These are phyloP conservation scores for Scotopteryx bipunctaria DNA, from an alignment of 2,888 invertebrate species.

Conservation along the genomic window DNA sequence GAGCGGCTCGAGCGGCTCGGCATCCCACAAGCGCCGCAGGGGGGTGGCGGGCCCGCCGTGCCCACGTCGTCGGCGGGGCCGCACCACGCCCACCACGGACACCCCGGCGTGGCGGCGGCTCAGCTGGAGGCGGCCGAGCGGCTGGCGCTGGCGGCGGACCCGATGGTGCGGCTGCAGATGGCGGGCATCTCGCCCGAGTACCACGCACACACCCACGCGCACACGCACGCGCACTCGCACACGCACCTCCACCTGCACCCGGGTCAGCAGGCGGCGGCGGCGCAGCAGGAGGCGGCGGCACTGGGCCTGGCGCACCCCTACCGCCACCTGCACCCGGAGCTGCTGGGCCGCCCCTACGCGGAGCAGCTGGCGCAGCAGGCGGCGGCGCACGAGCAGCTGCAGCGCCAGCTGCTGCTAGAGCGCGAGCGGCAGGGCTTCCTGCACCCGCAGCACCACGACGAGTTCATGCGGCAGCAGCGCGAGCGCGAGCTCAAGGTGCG, in stretches of 20 bases:
- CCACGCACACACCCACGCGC: slow-evolving; percentile 96
- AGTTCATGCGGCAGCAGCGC: slow-evolving; percentile 89
- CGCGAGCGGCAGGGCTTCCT: slow-evolving; percentile 88
- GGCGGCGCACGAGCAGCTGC: slow-evolving; percentile 93
- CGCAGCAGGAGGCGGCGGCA: slow-evolving; percentile 88
- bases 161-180: slow-evolving; percentile 97
- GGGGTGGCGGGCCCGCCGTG: slow-evolving; percentile 65
- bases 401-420: slow-evolving; percentile 92
- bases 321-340: slow-evolving; percentile 88
- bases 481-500: slow-evolving; percentile 93
- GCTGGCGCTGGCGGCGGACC: slow-evolving; percentile 93
- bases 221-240: slow-evolving; percentile 95
- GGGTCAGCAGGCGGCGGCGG: slow-evolving; percentile 86
- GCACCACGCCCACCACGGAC: slow-evolving; percentile 83
- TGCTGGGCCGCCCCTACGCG: slow-evolving; percentile 91
- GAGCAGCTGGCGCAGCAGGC: slow-evolving; percentile 91
- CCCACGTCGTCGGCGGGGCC: slow-evolving; percentile 69
- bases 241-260: slow-evolving; percentile 92
- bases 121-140: slow-evolving; percentile 90
- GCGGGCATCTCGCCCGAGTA: slow-evolving; percentile 94
- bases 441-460: slow-evolving; percentile 82
- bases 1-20: slow-evolving; percentile 94
- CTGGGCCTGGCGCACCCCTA: slow-evolving; percentile 76
- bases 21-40: slow-evolving; percentile 85
- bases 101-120: slow-evolving; percentile 80